Evolutionary conservation across 1,140 invertebrate genomes (phyloP).

Genomic region (Calosoma granatense): DNA sequence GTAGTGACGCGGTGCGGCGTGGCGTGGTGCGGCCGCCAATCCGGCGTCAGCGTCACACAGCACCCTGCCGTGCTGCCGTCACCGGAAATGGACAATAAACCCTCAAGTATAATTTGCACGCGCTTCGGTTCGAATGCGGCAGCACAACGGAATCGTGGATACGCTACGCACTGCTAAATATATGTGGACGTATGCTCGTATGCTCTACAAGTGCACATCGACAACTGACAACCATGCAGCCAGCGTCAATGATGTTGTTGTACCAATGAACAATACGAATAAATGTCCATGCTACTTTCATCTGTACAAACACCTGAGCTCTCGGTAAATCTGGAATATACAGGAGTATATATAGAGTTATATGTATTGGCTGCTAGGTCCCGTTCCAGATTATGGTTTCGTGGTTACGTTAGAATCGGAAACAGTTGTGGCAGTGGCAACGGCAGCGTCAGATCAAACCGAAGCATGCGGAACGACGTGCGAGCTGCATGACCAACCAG

Average conservation of each 20-base stretch:
- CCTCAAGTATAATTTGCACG: constrained; percentile 8
- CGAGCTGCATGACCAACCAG: background rate
- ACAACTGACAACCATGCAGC: background rate
- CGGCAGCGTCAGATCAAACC: too few relatives aligned
- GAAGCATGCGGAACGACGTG: background rate
- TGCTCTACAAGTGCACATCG: background rate
- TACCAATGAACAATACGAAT: too few relatives aligned
- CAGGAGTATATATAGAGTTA: background rate
- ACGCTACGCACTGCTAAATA: too few relatives aligned
- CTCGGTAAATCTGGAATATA: background rate
- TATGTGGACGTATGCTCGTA: too few relatives aligned
- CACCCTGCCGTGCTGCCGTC: background rate
- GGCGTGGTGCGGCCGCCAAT: background rate
- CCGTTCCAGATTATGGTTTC: background rate
- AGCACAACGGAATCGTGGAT: background rate
- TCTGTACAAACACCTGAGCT: background rate
- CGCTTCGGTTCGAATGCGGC: background rate
- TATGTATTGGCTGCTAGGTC: too few relatives aligned
- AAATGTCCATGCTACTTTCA: background rate
- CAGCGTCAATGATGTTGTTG: background rate
- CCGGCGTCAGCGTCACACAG: background rate
- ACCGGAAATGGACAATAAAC: constrained; percentile 6
- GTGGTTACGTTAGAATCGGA: too few relatives aligned
- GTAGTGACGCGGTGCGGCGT: background rate
- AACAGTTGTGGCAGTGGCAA: too few relatives aligned